Base-by-base conservation (phyloP, 2,888 invertebrate species). In the Nymphalis urticae region DNA sequence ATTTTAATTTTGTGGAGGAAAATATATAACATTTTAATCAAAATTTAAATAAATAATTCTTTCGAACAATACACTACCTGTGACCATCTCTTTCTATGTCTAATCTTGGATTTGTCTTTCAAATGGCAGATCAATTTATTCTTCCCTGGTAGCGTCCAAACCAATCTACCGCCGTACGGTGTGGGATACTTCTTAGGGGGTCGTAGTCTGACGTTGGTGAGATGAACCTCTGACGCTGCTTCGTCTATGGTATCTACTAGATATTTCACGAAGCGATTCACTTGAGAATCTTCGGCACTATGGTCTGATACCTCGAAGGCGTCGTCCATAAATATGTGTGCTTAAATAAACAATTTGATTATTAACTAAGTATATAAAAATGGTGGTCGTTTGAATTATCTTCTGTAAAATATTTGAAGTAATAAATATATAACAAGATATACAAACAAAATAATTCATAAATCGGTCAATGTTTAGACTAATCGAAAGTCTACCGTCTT, bases 1-100 rank as follows among this genome's bases (percentile, higher is more conserved):
- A 21, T 21, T 21, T 21, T 21, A 21, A 21, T 21, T 21, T 21
- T 21, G 21, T 21, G 21, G 2, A 21, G 1, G 21, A 21, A 21
- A 32, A 32, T 8, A 32, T 32, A 32, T 36, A 10, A 36, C 36
- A n/a, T n/a, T 36, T 36, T 10, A 21, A 36, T 32, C 8, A 36
- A 9, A 36, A 9, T 9, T 42, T 10, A 3, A 2, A 4, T 9
- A 9, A 10, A 10, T 0, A 2, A 13, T 42, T 9, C 13, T 42
- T 42, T 42, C 1, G 42, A 42, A 42, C 9, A 42, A 42, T 42
- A 42, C 13, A 63, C 77, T 79, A 95, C 95, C 94, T 98, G 98
- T 62, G 97, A 97, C 98, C 98, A 98, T 70, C 98, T 94, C 85
- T 98, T 98, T 82, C 97, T 96, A 79, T 97, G 96, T 48, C 98